Evolutionary conservation across 2,113 vertebrate species (phyloP).

Genomic region (Onychostoma macrolepis): DNA sequence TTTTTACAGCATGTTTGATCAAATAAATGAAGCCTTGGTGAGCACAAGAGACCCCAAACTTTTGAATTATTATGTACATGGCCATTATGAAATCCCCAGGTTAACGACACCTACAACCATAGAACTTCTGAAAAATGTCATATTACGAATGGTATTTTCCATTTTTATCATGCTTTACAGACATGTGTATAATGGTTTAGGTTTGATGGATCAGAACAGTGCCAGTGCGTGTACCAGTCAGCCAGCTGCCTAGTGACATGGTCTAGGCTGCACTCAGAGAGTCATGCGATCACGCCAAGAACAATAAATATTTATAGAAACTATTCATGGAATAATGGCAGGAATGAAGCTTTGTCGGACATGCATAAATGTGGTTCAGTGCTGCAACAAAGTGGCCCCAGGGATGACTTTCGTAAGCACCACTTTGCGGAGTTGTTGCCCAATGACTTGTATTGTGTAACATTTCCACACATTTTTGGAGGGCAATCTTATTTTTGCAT

Average conservation of each 20-base stretch:
- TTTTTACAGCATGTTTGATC: neutral
- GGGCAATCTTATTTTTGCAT: neutral
- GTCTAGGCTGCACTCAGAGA: slow-evolving; percentile 37
- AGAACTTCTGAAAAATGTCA: neutral
- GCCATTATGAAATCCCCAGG: neutral
- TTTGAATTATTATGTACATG: neutral
- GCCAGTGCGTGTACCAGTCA: neutral
- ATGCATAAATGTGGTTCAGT: slow-evolving; percentile 47
- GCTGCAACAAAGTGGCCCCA: slow-evolving; percentile 41
- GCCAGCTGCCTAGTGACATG: slow-evolving; percentile 48
- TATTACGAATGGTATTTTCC: neutral
- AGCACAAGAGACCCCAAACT: neutral
- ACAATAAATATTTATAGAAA: slow-evolving; percentile 63
- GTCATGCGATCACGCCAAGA: slow-evolving; percentile 46
- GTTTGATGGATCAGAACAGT: neutral
- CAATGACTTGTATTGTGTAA: slow-evolving; percentile 32
- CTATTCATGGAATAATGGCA: slow-evolving; percentile 56
- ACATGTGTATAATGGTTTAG: neutral
- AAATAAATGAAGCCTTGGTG: neutral
- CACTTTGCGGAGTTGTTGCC: slow-evolving; percentile 31
- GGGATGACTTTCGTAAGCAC: slow-evolving; percentile 32
- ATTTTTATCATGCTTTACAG: neutral
- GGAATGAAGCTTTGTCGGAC: slow-evolving; percentile 53
- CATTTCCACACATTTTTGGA: neutral
- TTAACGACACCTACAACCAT: neutral